A percentile compares a stretch with the other conserved stretches of the same genome.
phyloP scores from a whole-genome alignment of 2,113 vertebrate species.

The Columba livia region DNA sequence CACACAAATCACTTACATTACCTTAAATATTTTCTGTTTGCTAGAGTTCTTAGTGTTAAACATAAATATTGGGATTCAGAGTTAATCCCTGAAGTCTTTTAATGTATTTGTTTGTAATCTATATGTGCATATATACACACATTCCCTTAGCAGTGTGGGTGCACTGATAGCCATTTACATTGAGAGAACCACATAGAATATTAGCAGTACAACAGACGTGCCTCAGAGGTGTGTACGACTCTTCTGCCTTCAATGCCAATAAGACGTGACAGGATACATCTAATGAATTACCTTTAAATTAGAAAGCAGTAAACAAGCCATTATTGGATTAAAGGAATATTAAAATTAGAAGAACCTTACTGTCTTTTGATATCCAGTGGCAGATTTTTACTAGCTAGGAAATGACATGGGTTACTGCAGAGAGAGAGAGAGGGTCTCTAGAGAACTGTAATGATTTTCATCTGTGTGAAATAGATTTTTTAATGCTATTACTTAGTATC shows the following conservation, averaged over 20 bases:
- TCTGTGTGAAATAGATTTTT: constrained; percentile 52
- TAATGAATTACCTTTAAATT: constrained; percentile 70
- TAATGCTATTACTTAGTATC: constrained; percentile 36
- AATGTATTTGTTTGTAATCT: not conserved
- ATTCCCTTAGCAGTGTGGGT: not conserved
- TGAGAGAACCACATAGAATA: not conserved
- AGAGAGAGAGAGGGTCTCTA: constrained; percentile 21
- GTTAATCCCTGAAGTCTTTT: not conserved
- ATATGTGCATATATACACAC: rapidly evolving
- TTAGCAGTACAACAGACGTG: not conserved
- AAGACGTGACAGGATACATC: constrained; percentile 45
- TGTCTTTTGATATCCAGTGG: constrained; percentile 45
- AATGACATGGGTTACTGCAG: constrained; percentile 41
- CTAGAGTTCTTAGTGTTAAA: not conserved
- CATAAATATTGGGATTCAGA: not conserved
- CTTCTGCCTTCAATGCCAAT: not conserved
- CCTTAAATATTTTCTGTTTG: not conserved
- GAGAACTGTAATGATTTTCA: constrained; percentile 58
- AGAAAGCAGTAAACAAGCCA: constrained; percentile 59
- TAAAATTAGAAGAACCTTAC: constrained; percentile 52
- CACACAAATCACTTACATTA: not conserved
- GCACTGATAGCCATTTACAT: not conserved
- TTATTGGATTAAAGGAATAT: constrained; percentile 65
- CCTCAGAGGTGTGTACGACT: not conserved
- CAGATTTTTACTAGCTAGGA: constrained; percentile 47